phyloP scores from a whole-genome alignment of 2,113 vertebrate genomes.

The Ptychochromis oligacanthus region DNA sequence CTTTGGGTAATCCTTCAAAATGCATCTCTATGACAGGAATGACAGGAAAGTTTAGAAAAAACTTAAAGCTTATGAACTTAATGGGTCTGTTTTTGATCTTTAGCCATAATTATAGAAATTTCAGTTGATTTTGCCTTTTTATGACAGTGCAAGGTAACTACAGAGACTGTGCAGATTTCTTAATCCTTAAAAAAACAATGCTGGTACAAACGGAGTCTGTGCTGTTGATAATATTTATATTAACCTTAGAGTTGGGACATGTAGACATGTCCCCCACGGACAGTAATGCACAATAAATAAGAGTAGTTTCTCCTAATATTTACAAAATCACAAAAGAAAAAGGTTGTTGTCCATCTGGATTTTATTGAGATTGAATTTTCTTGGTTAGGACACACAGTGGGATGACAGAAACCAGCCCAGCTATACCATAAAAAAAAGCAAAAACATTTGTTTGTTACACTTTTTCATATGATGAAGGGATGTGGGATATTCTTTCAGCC shows the following conservation, averaged over 20 bases:
- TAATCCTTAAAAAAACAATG: slow-evolving; percentile 56
- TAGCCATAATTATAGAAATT: slow-evolving; percentile 6
- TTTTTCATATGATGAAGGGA: slow-evolving; percentile 41
- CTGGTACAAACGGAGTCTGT: slow-evolving; percentile 19
- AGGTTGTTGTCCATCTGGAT: slow-evolving; percentile 57
- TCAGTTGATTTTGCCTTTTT: slow-evolving; percentile 34
- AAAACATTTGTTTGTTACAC: slow-evolving; percentile 46
- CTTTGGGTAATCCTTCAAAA: slow-evolving; percentile 17
- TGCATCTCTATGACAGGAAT: slow-evolving; percentile 29
- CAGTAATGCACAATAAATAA: slow-evolving; percentile 65
- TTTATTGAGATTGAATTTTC: slow-evolving; percentile 40
- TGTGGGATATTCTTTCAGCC: background rate
- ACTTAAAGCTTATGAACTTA: slow-evolving; percentile 31
- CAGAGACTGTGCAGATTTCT: slow-evolving; percentile 6
- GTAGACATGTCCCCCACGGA: slow-evolving; percentile 37
- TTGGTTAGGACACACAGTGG: slow-evolving; percentile 30
- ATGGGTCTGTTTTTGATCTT: slow-evolving; percentile 36
- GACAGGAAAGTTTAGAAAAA: slow-evolving; percentile 39
- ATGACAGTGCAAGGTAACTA: slow-evolving; percentile 16
- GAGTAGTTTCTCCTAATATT: slow-evolving; percentile 52
- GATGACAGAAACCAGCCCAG: slow-evolving; percentile 34
- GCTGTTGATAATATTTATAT: slow-evolving; percentile 54
- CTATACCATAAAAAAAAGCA: slow-evolving; percentile 38
- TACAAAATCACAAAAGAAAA: slow-evolving; percentile 33
- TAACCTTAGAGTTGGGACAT: slow-evolving; percentile 35